Evolutionary conservation across 2,888 invertebrate genomes (phyloP).

Genomic region (Coelinius sp.): DNA sequence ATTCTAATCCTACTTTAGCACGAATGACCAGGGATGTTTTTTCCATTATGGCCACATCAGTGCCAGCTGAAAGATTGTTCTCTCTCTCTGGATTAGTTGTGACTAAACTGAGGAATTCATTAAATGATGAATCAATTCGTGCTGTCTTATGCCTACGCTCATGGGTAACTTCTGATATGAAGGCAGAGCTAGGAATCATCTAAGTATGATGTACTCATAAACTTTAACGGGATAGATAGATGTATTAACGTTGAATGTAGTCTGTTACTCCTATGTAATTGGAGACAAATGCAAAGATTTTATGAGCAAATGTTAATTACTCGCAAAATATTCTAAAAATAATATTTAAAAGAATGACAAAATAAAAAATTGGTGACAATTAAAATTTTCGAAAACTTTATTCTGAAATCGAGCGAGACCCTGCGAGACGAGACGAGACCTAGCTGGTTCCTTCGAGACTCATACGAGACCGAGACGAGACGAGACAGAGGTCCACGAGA

Average conservation of each 20-base stretch:
- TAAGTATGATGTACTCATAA: neutral
- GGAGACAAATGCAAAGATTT: neutral
- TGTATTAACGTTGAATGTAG: too few relatives aligned
- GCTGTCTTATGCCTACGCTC: neutral
- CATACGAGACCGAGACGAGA: neutral
- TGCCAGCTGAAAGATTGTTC: constrained; percentile 44
- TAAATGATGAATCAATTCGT: constrained; percentile 31
- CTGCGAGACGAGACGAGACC: neutral
- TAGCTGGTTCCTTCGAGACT: neutral
- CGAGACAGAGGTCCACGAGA: neutral
- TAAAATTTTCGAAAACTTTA: neutral
- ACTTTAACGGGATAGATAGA: neutral
- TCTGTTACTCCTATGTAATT: too few relatives aligned
- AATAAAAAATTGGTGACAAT: neutral
- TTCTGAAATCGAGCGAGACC: neutral
- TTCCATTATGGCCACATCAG: constrained; percentile 44
- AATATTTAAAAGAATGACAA: neutral
- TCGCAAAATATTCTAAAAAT: too few relatives aligned
- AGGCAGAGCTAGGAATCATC: neutral
- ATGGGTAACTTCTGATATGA: neutral
- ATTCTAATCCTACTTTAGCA: constrained; percentile 39
- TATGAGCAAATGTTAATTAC: neutral
- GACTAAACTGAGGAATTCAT: constrained; percentile 36
- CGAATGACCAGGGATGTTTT: constrained; percentile 43
- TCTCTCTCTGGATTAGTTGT: constrained; percentile 42